Base-by-base conservation (phyloP, 2,797 vertebrate genomes). In the Ptychadena robeensis region DNA sequence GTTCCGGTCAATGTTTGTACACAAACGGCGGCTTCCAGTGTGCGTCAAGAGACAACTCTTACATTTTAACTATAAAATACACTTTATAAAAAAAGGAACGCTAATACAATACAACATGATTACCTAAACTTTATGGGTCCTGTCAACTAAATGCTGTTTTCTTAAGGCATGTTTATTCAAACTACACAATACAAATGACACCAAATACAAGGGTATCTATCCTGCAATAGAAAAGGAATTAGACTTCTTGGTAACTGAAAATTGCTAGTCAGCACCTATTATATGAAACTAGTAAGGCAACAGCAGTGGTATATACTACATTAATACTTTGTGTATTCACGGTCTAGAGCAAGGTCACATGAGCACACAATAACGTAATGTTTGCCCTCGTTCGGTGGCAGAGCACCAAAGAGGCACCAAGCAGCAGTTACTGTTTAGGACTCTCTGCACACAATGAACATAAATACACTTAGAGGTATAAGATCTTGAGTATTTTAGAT, bases 241-340 rank as follows among this genome's bases (percentile, higher is more conserved):
- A 92, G 91, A 93, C 91, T 93, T 91, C 92, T 92, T 88, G 91
- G 89, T 91, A 93, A 92, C 91, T 89, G 92, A 92, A 92, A 91
- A 90, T 89, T 88, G 90, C 93, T 94, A 91, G 92, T 94, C 93
- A 94, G 93, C 93, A 94, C 93, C 93, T 94, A 94, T 93, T 88
- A 86, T 92, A 92, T 92, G 89, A 92, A 79, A 93, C 93, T 94
- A 94, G 93, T 95, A 95, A 95, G 94, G 93, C 94, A 95, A 94
- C 92, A 94, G 93, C 92, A 94, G 93, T 95, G 91, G 93, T 0
- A 6, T 88, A 88, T 90, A 92, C 93, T 92, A 94, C 86, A 85
- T 88, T 89, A 91, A 91, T 87, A 93, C 88, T 89, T 91, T 90
- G 28, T 66, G 37, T 92, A 83, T 91, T 92, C 93, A 91, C 87